These are phyloP conservation scores for Dolichotis patagonum DNA, from an alignment of 2,113 vertebrate species.

Conservation along the genomic window DNA sequence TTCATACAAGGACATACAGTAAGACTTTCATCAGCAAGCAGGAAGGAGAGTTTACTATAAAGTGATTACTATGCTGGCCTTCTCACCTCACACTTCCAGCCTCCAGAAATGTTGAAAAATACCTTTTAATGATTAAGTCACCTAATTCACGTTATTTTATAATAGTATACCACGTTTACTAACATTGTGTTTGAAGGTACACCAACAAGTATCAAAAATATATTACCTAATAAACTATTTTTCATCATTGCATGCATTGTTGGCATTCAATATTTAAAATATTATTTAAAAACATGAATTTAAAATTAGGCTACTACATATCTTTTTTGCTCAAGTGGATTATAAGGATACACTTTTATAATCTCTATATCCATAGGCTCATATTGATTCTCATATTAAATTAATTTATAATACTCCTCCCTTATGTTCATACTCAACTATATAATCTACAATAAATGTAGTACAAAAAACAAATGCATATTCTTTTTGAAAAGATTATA, in stretches of 20 bases:
- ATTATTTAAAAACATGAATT: not conserved
- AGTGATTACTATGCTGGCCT: not conserved
- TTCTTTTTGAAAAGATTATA: not conserved
- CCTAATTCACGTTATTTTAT: not conserved
- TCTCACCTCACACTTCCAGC: not conserved
- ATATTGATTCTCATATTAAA: not conserved
- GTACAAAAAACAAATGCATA: not conserved
- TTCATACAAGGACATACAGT: not conserved
- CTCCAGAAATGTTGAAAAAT: not conserved
- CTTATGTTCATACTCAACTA: not conserved
- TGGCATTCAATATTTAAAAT: conserved; percentile 16
- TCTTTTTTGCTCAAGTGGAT: not conserved
- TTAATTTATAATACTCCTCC: not conserved
- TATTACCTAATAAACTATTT: not conserved
- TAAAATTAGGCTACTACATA: not conserved
- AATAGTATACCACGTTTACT: not conserved
- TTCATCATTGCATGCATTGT: not conserved
- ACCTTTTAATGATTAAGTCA: not conserved
- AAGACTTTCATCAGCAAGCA: not conserved
- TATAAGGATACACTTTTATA: not conserved
- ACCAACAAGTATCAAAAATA: not conserved
- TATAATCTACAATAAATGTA: not conserved
- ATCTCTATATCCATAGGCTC: not conserved
- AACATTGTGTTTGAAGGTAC: not conserved
- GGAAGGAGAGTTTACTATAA: not conserved